Percentiles rank a stretch among this genome's conserved stretches.
Evolutionary conservation across 53 echinoderm and acorn worm species (phyloP).

Genomic region (Henricia sp.): DNA sequence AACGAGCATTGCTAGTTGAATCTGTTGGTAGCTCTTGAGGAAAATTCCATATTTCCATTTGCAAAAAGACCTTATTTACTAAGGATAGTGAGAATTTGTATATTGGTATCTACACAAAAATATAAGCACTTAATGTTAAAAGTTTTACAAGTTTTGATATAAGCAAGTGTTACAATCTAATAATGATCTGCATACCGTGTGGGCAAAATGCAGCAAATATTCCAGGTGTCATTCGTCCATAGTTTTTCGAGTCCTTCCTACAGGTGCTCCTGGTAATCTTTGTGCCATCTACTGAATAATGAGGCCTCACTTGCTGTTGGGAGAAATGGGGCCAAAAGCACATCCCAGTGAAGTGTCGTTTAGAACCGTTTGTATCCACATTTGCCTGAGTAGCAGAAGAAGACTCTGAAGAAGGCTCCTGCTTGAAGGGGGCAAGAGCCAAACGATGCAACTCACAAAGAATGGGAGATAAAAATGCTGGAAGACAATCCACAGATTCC

Average conservation of each 20-base stretch:
- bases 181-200: background rate
- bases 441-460: background rate
- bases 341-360: background rate
- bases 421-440: background rate
- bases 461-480: background rate
- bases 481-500: background rate
- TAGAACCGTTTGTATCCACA: background rate
- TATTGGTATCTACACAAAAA: too few relatives aligned
- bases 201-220: background rate
- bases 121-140: too few relatives aligned
- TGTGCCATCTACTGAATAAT: background rate
- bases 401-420: too few relatives aligned
- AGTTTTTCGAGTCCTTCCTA: background rate
- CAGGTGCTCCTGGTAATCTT: background rate
- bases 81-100: too few relatives aligned
- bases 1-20: too few relatives aligned
- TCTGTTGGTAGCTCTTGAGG: too few relatives aligned
- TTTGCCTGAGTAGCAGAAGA: too few relatives aligned
- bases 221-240: background rate
- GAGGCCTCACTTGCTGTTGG: background rate
- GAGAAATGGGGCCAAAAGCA: background rate
- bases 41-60: too few relatives aligned
- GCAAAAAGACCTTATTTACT: too few relatives aligned
- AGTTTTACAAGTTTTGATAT: too few relatives aligned
- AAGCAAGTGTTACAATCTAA: too few relatives aligned